Evolutionary conservation across 53 echinoderm and acorn worm genomes (phyloP), one percentile per base, ranked within the genome.

Genomic region (Astropecten irregularis): DNA sequence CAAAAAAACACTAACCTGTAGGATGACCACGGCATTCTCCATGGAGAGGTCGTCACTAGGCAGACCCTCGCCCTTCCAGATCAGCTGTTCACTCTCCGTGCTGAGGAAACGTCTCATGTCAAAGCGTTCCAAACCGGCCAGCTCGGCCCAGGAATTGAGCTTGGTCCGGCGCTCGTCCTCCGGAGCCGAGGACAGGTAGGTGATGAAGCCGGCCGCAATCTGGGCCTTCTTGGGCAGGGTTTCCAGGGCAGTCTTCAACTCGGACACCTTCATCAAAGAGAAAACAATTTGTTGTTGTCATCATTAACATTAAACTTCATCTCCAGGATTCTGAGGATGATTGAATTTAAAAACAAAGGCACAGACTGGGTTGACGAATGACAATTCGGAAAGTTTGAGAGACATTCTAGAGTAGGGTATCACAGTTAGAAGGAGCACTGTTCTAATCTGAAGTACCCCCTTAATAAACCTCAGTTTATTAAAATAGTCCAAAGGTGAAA

Each of bases 221-320:
- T 92, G 94, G n/a, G 99, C 94, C 73, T 91, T 91, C 94, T 88
- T 99, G 46, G 99, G 99, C 2, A 99, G 90, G 21, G 99, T 99
- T 20, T 94, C 92, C 23, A 99, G 70, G 61, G 92, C 99, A 2
- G 90, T 90, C 73, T 91, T 88, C 40, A 95, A 84, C 77, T 99
- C 99, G 19, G 95, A 85, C 27, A 99, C 99, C 99, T 96, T 15
- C 4, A 65, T 27, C 4, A 59, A 59, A 23, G 9, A 59, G 18
- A 59, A 23, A 21, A 9, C 18, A 59, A 10, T 59, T 27, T 59
- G 19, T 4, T 65, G 3, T 39, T 39, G 42, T 68, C 1, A 65
- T 36, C 23, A 42, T 39, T 37, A n/a, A 32, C 9, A 18, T 32
- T 32, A 39, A 6, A 68, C 6, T 68, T 68, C 4, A 65, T 21